A percentile compares a stretch with the other conserved stretches of the same genome.
Conservation (phyloP, 2,113 vertebrate species). For the Ptilorrhoa leucosticta region DNA sequence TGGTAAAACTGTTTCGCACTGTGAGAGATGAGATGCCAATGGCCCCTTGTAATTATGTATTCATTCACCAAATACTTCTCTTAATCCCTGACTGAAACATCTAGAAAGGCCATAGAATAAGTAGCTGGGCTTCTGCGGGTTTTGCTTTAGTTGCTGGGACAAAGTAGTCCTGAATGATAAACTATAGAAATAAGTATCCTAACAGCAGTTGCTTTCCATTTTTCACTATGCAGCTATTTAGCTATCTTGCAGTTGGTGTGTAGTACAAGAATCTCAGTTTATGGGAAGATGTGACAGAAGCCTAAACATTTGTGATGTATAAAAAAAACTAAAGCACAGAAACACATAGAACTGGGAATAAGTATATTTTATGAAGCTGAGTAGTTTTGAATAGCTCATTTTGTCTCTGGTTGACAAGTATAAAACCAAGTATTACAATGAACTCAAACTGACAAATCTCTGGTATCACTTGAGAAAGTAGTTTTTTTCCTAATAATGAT, state of each 20-base stretch:
- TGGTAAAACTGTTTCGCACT: fast-evolving
- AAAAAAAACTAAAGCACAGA: fast-evolving
- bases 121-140: background rate
- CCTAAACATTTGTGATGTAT: background rate
- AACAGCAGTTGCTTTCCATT: background rate
- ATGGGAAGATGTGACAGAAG: background rate
- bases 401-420: background rate
- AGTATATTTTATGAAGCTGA: background rate
- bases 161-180: background rate
- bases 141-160: background rate
- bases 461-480: background rate
- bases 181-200: background rate
- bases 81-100: background rate
- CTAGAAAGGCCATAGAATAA: background rate
- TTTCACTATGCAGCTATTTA: background rate
- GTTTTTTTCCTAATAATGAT: background rate
- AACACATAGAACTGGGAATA: background rate
- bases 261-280: background rate
- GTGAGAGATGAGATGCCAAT: background rate
- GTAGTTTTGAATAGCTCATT: background rate
- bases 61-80: background rate
- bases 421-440: background rate
- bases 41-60: background rate
- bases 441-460: background rate
- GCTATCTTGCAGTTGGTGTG: background rate